A percentile compares a stretch with the other conserved stretches of the same genome.
Evolutionary conservation across 1,140 invertebrate species (phyloP).

Genomic region (Dinoponera quadriceps): DNA sequence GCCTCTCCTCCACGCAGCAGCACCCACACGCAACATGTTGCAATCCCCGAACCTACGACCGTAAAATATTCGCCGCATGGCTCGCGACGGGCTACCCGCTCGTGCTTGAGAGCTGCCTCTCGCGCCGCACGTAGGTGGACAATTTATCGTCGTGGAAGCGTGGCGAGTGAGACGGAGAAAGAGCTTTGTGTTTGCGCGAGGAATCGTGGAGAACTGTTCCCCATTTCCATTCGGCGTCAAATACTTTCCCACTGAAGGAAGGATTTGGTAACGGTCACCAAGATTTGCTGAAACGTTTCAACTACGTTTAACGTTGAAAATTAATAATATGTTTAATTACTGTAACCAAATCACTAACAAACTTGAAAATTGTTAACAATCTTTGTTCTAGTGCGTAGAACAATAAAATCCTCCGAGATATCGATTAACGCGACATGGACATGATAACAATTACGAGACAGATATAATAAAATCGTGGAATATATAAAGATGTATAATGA

Average conservation of each 20-base stretch:
- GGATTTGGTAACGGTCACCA: too few species aligned
- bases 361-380: too few species aligned
- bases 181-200: conserved; percentile 17
- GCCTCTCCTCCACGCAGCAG: conserved; percentile 44
- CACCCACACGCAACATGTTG: conserved; percentile 65
- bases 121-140: conserved; percentile 2
- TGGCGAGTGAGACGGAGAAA: background rate
- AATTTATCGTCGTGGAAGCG: conserved; percentile 48
- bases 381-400: too few species aligned
- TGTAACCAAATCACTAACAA: too few species aligned
- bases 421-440: background rate
- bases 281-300: too few species aligned
- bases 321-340: too few species aligned
- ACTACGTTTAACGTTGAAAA: too few species aligned
- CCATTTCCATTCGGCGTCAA: background rate
- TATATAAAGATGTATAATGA: background rate
- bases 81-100: conserved; percentile 44
- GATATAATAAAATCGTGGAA: background rate
- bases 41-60: conserved; percentile 25
- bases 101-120: conserved; percentile 4
- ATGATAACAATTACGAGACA: background rate
- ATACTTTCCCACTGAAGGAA: background rate
- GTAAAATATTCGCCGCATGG: conserved; percentile 44
- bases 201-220: background rate
- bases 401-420: background rate